Conservation (phyloP, 2,888 invertebrate genomes). For the Margaritifera margaritifera region DNA sequence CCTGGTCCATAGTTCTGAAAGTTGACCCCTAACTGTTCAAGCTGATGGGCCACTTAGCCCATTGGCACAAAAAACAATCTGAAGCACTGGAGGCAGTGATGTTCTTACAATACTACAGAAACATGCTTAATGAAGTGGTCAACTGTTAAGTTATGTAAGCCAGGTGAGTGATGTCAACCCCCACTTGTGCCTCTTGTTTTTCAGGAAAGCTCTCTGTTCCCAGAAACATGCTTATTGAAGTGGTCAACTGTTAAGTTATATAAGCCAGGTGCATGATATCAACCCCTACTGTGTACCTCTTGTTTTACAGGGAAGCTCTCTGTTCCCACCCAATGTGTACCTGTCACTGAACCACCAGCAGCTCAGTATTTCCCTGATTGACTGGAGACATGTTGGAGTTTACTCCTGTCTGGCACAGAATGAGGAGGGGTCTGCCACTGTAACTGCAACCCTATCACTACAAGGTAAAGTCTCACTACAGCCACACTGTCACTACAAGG, state of each 20-base stretch:
- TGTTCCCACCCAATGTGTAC: conserved; percentile 42
- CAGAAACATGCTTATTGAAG: neutral
- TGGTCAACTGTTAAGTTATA: too few species aligned
- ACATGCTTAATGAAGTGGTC: too few species aligned
- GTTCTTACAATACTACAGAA: too few species aligned
- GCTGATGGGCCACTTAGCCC: too few species aligned
- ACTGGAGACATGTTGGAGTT: conserved; percentile 55
- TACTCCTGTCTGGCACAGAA: conserved; percentile 61
- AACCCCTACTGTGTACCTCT: too few species aligned
- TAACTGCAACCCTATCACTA: conserved; percentile 40
- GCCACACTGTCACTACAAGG: conserved; percentile 48
- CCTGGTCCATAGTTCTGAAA: too few species aligned
- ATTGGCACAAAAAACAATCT: too few species aligned
- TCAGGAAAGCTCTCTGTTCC: conserved; percentile 45
- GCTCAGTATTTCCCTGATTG: conserved; percentile 33
- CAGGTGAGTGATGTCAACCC: too few species aligned
- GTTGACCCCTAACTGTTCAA: too few species aligned
- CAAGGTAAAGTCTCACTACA: conserved; percentile 41
- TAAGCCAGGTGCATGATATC: too few species aligned
- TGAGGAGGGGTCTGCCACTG: conserved; percentile 36
- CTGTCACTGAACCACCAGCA: conserved; percentile 31
- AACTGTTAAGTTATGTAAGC: too few species aligned
- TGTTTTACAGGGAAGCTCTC: conserved; percentile 36
- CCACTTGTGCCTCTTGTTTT: conserved; percentile 3
- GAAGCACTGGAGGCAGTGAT: too few species aligned